A percentile compares a stretch with the other conserved stretches of the same genome.
Conservation (phyloP, 2,888 invertebrate species). For the Lasioglossum marginatum region DNA sequence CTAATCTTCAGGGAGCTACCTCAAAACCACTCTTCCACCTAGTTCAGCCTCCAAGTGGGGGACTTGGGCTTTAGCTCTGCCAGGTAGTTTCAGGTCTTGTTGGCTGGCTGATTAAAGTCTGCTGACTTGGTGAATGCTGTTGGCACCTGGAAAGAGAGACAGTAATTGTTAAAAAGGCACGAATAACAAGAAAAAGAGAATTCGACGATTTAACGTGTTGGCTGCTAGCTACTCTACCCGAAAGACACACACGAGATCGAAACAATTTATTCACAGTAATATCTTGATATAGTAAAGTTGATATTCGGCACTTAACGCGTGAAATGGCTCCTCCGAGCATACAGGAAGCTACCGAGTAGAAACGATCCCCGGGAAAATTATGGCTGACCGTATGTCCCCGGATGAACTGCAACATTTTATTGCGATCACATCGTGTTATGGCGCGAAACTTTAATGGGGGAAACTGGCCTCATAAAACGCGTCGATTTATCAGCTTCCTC, state of each 20-base stretch:
- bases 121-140: not conserved
- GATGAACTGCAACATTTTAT: conserved; percentile 21
- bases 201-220: no score
- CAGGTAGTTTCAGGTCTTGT: not conserved
- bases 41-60: not conserved
- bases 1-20: not conserved
- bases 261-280: not conserved
- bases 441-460: conserved; percentile 20
- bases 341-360: not conserved
- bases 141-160: not conserved
- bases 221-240: no score
- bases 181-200: no score
- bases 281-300: not conserved
- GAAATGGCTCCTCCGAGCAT: not conserved
- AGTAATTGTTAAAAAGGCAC: not conserved
- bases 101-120: not conserved
- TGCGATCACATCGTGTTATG: conserved; percentile 18
- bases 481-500: conserved; percentile 16
- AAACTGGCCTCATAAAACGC: conserved; percentile 25
- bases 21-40: not conserved
- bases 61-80: not conserved
- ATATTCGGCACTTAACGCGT: not conserved
- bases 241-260: not conserved
- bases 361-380: not conserved
- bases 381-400: not conserved